phyloP scores from a whole-genome alignment of 2,888 invertebrate genomes.

The Agonopterix arenella region DNA sequence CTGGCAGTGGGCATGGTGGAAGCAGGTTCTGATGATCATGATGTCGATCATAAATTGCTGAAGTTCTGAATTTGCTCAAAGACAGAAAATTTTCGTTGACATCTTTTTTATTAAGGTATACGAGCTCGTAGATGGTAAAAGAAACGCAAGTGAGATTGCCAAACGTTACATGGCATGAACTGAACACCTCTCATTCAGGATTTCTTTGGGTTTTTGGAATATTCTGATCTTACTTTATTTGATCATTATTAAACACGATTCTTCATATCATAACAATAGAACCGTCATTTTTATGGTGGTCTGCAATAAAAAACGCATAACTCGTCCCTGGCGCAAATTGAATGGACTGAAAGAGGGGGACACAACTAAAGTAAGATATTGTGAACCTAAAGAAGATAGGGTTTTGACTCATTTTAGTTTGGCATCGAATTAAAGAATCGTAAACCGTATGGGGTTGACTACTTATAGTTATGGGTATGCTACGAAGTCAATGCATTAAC shows the following conservation, averaged over 20 bases:
- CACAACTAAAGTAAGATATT: conserved; percentile 11
- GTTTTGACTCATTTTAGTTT: conserved; percentile 27
- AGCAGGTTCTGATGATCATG: no score
- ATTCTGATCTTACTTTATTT: not conserved
- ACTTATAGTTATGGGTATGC: conserved; percentile 14
- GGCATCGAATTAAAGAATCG: conserved; percentile 15
- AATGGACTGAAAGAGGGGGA: conserved; percentile 39
- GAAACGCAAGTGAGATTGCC: no score
- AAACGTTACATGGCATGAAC: no score
- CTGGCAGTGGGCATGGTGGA: no score
- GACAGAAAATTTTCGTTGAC: no score
- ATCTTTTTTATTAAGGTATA: no score
- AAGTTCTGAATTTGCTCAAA: no score
- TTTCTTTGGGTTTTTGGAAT: no score
- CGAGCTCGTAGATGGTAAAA: no score
- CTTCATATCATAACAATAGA: conserved; percentile 48
- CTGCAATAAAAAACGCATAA: conserved; percentile 70
- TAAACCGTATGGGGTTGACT: conserved; percentile 42
- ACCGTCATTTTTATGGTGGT: conserved; percentile 57
- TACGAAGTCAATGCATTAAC: no score
- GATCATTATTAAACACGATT: conserved; percentile 29
- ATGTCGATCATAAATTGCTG: no score
- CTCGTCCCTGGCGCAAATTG: conserved; percentile 59
- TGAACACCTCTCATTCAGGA: no score
- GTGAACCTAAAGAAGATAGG: conserved; percentile 17